Evolutionary conservation across 2,888 invertebrate genomes (phyloP).

Genomic region (Metalampra italica): DNA sequence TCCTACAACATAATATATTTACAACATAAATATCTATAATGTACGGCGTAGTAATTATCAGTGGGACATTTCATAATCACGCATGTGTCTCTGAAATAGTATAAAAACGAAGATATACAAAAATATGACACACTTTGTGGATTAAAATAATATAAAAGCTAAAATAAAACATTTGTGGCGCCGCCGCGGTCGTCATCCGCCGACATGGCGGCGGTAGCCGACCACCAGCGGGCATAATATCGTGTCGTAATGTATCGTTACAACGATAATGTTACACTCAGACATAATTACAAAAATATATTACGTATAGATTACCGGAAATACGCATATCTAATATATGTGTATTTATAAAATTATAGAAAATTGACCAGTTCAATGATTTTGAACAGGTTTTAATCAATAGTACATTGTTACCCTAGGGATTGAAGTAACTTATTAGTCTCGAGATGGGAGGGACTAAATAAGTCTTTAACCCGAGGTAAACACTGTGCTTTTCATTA

Average conservation of each 20-base stretch:
- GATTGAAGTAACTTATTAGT: too few relatives aligned
- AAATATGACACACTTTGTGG: slow-evolving; percentile 57
- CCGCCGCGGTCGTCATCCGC: slow-evolving; percentile 19
- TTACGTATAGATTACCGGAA: background rate
- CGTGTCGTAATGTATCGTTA: background rate
- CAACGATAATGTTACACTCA: background rate
- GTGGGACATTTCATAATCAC: slow-evolving; percentile 21
- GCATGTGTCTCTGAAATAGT: slow-evolving; percentile 14
- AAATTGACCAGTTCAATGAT: too few relatives aligned
- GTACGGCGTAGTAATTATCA: background rate
- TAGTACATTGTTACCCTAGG: too few relatives aligned
- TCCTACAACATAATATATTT: too few relatives aligned
- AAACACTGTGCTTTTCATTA: too few relatives aligned
- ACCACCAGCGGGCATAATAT: slow-evolving; percentile 9
- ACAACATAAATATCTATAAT: too few relatives aligned
- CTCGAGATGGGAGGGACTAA: too few relatives aligned
- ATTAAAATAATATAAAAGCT: slow-evolving; percentile 64
- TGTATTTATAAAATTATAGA: too few relatives aligned
- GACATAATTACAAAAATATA: background rate
- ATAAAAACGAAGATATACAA: slow-evolving; percentile 18
- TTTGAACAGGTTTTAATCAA: too few relatives aligned
- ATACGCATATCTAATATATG: too few relatives aligned
- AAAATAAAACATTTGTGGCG: slow-evolving; percentile 32
- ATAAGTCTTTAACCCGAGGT: too few relatives aligned
- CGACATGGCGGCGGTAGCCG: slow-evolving; percentile 18